phyloP scores from a whole-genome alignment of 2,888 invertebrate genomes.

The Lasioglossum figueresi region DNA sequence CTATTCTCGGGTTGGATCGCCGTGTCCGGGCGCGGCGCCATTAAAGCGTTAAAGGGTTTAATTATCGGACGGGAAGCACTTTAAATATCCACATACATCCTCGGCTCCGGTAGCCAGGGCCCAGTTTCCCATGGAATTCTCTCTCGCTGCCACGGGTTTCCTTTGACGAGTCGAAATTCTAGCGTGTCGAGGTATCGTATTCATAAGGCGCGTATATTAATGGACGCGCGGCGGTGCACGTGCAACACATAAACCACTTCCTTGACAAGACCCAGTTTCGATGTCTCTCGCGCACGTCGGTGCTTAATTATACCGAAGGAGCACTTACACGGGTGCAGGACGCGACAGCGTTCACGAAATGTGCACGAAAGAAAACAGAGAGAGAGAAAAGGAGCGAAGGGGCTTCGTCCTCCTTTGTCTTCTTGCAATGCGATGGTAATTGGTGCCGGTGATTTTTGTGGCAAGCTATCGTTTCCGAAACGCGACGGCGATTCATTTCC shows the following conservation, averaged over 20 bases:
- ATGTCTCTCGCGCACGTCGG: conserved; percentile 52
- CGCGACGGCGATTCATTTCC: not conserved
- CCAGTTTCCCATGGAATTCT: conserved; percentile 53
- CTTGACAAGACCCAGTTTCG: conserved; percentile 70
- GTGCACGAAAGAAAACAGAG: conserved; percentile 4
- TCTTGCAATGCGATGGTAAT: conserved; percentile 25
- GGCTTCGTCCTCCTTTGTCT: conserved; percentile 28
- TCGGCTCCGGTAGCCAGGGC: conserved; percentile 1
- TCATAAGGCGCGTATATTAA: conserved; percentile 40
- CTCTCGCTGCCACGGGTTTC: conserved; percentile 35
- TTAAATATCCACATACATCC: conserved; percentile 49
- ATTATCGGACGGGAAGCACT: conserved; percentile 44
- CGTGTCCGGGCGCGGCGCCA: not conserved
- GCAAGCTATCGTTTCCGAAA: not conserved
- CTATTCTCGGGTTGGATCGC: not conserved
- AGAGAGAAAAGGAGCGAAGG: not conserved
- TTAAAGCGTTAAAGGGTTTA: conserved; percentile 31
- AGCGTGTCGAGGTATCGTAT: conserved; percentile 49
- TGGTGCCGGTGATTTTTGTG: conserved; percentile 20
- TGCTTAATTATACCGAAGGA: conserved; percentile 61
- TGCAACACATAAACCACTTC: conserved; percentile 65
- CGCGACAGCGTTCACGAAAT: not conserved
- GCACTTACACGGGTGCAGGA: conserved; percentile 50
- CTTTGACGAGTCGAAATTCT: conserved; percentile 54
- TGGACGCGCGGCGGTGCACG: conserved; percentile 41